phyloP scores from a whole-genome alignment of 2,113 vertebrate genomes.

The Chaetura pelagica region DNA sequence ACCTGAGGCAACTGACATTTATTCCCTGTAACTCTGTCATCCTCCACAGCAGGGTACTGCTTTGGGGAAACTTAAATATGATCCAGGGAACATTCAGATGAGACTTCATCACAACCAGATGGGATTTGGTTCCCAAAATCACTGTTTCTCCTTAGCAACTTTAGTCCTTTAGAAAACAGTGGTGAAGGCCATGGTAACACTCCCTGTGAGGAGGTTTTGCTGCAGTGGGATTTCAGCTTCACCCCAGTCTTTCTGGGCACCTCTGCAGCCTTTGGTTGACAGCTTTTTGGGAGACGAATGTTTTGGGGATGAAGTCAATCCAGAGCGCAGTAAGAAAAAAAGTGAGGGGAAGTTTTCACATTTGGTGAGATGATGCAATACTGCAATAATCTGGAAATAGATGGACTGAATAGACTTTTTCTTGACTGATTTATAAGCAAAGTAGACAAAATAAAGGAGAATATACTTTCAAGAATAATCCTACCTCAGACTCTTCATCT shows the following conservation, averaged over 20 bases:
- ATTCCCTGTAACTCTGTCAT: background rate
- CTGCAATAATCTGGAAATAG: background rate
- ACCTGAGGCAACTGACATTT: background rate
- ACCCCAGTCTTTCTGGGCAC: background rate
- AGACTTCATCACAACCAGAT: background rate
- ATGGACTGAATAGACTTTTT: background rate
- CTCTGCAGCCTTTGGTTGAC: background rate
- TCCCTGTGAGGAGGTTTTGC: background rate
- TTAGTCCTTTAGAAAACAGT: background rate
- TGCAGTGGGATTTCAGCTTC: background rate
- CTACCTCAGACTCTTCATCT: slow-evolving; percentile 21
- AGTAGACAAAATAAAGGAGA: slow-evolving; percentile 48
- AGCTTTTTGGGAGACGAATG: background rate
- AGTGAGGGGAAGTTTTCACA: background rate
- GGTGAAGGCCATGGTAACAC: fast-evolving
- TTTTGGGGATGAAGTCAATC: background rate
- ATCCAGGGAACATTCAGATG: background rate
- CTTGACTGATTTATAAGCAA: background rate
- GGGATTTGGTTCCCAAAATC: background rate
- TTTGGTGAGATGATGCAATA: background rate
- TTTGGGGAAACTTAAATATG: background rate
- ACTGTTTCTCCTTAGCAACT: background rate
- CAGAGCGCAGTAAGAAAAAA: background rate
- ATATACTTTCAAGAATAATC: background rate
- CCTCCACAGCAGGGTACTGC: background rate